Evolutionary conservation across 2,888 invertebrate species (phyloP).

Genomic region (Ypsolopha scabrella): DNA sequence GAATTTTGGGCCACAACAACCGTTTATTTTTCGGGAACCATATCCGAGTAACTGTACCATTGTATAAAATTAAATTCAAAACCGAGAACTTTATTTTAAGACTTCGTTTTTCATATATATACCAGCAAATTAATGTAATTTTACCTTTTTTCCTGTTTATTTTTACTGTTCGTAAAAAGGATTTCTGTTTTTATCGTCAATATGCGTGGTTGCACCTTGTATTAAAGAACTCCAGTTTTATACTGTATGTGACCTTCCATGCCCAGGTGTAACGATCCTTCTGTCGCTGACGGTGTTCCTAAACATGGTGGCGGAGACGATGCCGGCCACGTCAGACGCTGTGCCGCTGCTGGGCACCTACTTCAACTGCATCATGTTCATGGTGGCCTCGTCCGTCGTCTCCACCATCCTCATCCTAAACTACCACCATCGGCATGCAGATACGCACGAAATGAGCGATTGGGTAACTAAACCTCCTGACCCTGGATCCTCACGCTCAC

Average conservation of each 20-base stretch:
- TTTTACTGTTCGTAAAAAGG: too few relatives aligned
- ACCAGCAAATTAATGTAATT: too few relatives aligned
- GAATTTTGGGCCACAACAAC: too few relatives aligned
- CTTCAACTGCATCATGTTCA: conserved; percentile 99
- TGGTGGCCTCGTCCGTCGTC: conserved; percentile 98
- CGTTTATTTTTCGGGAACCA: too few relatives aligned
- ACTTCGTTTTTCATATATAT: too few relatives aligned
- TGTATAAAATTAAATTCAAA: too few relatives aligned
- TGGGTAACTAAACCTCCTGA: conserved; percentile 79
- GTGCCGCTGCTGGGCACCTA: conserved; percentile 93
- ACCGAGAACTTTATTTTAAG: too few relatives aligned
- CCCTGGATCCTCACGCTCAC: background rate
- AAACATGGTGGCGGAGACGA: conserved; percentile 98
- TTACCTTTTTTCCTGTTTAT: too few relatives aligned
- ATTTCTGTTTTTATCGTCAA: too few relatives aligned
- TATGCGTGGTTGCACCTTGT: too few relatives aligned
- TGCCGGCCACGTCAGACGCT: conserved; percentile 97
- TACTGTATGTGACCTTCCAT: background rate
- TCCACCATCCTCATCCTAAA: conserved; percentile 98
- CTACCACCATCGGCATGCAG: conserved; percentile 97
- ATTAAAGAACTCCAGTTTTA: background rate
- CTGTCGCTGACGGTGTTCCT: conserved; percentile 98
- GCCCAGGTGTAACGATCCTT: conserved; percentile 93
- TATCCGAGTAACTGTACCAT: too few relatives aligned
- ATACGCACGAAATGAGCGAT: conserved; percentile 96